Evolutionary conservation across 2,888 invertebrate species (phyloP), one percentile per base, ranked within the genome.

Genomic region (Gordius sp.): DNA sequence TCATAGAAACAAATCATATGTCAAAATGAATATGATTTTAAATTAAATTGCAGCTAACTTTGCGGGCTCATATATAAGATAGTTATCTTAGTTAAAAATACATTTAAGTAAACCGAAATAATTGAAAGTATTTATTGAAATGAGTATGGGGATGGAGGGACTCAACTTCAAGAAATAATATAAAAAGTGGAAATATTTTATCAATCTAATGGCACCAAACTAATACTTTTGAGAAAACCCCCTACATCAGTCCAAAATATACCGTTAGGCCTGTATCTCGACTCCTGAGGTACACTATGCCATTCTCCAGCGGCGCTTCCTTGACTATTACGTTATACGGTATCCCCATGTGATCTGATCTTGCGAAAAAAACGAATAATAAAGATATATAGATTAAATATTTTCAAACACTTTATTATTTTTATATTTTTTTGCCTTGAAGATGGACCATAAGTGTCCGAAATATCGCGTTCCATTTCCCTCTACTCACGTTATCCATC

Each of bases 241-340:
- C n/a, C n/a, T 47, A n/a, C 4, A 47, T 33, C n/a, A 33, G 8
- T 13, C 8, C 20, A n/a, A 47, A n/a, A 47, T 47, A 18, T 47
- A 47, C 47, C 23, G 4, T 4, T n/a, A 28, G 13, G 8, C 8
- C 41, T 1, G 75, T 75, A 60, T 74, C 72, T 61, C 74, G 67
- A 61, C 68, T 71, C 33, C 71, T 66, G 28, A 75, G 64, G 41
- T 75, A 72, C 60, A 79, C 71, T 60, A 82, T 74, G 1, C 85
- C 85, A 67, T 75, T 77, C 62, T 73, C 73, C 2, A 82, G 71
- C 16, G 80, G 79, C 20, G 72, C 71, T 59, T 77, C 76, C 64
- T 76, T 74, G 20, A 85, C 68, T n/a, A 79, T 70, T 57, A 81
- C 73, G 33, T 77, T 77, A 65, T 79, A 83, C 2, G 80, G 78